These are phyloP conservation scores for Gymnoscopelus microlampas DNA, from an alignment of 2,797 vertebrate species.

Conservation along the genomic window DNA sequence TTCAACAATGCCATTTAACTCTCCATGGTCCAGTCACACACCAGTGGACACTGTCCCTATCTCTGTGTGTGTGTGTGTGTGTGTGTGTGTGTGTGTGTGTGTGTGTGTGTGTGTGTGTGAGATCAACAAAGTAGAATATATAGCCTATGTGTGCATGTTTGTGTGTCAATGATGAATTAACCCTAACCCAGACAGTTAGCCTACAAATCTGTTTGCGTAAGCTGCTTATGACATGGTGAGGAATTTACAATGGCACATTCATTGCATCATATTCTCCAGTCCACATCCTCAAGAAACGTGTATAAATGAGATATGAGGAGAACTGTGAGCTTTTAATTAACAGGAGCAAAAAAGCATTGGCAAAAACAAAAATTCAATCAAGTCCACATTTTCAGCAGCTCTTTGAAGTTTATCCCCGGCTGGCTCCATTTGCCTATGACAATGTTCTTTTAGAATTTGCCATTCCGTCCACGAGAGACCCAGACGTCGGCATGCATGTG, in stretches of 20 bases:
- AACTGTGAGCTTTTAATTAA: conserved; percentile 37
- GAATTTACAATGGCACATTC: neutral
- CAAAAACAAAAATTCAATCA: conserved; percentile 46
- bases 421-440: conserved; percentile 14
- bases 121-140: too few species aligned
- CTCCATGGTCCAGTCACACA: too few species aligned
- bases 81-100: neutral
- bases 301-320: conserved; percentile 32
- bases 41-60: too few species aligned
- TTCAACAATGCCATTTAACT: too few species aligned
- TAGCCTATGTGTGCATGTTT: too few species aligned
- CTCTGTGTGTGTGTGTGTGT: neutral
- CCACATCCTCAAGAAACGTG: conserved; percentile 22
- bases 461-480: neutral
- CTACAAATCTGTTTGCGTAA: conserved; percentile 22
- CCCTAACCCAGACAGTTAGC: neutral
- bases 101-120: neutral
- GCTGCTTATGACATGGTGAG: conserved; percentile 6
- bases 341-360: conserved; percentile 27
- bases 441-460: conserved; percentile 12
- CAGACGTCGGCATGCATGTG: too few species aligned
- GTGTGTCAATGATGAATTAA: neutral
- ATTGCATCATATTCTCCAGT: conserved; percentile 29
- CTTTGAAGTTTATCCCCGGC: conserved; percentile 54
- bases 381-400: conserved; percentile 37